phyloP scores from a whole-genome alignment of 1,140 invertebrate species.

The Panonychus citri region DNA sequence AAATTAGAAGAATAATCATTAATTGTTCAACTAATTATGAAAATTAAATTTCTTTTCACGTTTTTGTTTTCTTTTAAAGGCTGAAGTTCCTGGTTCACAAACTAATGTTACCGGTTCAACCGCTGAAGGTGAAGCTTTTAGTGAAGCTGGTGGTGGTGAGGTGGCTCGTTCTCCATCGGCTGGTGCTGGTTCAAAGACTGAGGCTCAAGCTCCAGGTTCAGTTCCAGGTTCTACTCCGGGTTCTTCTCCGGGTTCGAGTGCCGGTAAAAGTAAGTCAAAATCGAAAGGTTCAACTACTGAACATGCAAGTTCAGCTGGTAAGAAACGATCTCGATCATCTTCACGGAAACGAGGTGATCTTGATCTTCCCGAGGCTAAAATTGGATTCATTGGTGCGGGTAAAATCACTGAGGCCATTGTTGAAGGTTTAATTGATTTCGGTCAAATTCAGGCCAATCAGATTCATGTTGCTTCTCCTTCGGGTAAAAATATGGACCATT shows the following conservation, averaged over 20 bases:
- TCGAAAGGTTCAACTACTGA: not conserved
- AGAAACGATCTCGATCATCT: not conserved
- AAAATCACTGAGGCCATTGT: slow-evolving; percentile 9
- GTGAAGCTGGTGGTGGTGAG: not conserved
- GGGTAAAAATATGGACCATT: slow-evolving; percentile 2
- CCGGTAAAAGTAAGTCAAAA: not conserved
- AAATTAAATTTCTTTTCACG: too few relatives aligned
- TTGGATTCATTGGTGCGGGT: slow-evolving; percentile 13
- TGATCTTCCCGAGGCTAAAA: slow-evolving; percentile 3
- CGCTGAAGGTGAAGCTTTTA: not conserved
- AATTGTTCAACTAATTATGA: too few relatives aligned
- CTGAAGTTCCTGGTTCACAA: not conserved
- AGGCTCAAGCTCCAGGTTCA: not conserved
- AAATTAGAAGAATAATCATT: too few relatives aligned
- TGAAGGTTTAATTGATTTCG: slow-evolving; percentile 5
- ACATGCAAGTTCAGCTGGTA: not conserved
- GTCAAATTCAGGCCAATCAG: slow-evolving; percentile 3
- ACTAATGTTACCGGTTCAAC: not conserved
- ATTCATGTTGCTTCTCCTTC: slow-evolving; percentile 10
- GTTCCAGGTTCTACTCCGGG: not conserved
- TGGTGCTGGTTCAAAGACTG: not conserved
- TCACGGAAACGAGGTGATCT: not conserved
- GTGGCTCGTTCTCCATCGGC: not conserved
- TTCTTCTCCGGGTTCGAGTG: not conserved
- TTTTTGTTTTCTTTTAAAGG: too few relatives aligned